Evolutionary conservation across 2,797 vertebrate genomes (phyloP).

Genomic region (Uromys caudimaculatus): DNA sequence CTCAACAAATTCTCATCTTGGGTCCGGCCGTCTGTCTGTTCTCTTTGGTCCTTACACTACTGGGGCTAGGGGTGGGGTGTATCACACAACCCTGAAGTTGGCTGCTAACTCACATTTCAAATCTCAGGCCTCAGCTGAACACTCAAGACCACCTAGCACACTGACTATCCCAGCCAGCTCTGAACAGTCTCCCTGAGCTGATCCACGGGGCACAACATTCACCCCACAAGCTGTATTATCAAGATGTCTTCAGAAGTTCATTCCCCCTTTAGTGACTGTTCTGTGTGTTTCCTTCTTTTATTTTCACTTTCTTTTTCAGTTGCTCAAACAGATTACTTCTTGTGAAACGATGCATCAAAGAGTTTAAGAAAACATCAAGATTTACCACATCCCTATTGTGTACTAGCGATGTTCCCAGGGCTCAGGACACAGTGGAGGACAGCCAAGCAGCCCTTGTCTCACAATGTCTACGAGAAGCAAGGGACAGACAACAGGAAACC

Average conservation of each 20-base stretch:
- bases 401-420: not conserved
- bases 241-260: not conserved
- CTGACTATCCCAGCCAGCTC: not conserved
- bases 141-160: not conserved
- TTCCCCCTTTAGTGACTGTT: too few relatives aligned
- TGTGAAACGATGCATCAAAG: not conserved
- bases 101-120: not conserved
- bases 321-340: conserved; percentile 35
- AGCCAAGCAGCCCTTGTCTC: not conserved
- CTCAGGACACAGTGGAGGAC: not conserved
- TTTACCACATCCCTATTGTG: not conserved
- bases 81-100: not conserved
- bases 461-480: not conserved
- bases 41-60: not conserved
- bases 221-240: not conserved
- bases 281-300: not conserved
- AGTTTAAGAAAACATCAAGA: conserved; percentile 8
- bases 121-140: not conserved
- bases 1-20: not conserved
- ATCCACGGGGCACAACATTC: not conserved
- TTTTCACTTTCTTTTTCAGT: conserved; percentile 25
- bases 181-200: not conserved
- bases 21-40: not conserved
- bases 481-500: not conserved
- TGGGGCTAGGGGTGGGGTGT: not conserved